These are phyloP conservation scores for Sturnira hondurensis DNA, from an alignment of 2,113 vertebrate species.

Conservation along the genomic window DNA sequence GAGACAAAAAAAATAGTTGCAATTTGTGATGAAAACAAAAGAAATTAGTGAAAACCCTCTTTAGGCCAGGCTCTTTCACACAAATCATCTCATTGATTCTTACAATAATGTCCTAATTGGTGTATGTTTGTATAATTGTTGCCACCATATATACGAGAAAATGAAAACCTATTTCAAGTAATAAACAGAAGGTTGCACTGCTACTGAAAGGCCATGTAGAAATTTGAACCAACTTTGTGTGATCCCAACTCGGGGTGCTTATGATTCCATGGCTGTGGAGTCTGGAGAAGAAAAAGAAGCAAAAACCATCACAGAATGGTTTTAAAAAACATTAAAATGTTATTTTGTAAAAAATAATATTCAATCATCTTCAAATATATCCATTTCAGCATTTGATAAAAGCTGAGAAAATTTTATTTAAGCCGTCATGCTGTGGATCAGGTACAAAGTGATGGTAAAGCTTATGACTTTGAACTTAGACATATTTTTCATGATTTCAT, in stretches of 20 bases:
- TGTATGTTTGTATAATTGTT: background rate
- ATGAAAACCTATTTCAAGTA: background rate
- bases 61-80: background rate
- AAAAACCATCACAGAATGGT: background rate
- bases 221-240: background rate
- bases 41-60: background rate
- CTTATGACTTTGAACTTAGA: conserved; percentile 24
- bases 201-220: background rate
- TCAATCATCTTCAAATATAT: background rate
- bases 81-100: background rate
- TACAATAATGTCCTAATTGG: background rate
- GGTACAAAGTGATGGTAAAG: background rate
- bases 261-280: background rate
- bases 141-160: background rate
- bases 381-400: background rate
- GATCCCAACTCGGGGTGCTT: background rate
- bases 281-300: background rate
- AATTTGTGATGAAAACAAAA: background rate
- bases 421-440: background rate
- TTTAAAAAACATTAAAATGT: background rate
- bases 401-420: background rate
- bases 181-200: background rate
- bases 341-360: background rate
- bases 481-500: conserved; percentile 24
- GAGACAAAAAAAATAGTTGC: background rate